These are phyloP conservation scores for Busseola fusca DNA, from an alignment of 2,888 invertebrate species.

Conservation along the genomic window DNA sequence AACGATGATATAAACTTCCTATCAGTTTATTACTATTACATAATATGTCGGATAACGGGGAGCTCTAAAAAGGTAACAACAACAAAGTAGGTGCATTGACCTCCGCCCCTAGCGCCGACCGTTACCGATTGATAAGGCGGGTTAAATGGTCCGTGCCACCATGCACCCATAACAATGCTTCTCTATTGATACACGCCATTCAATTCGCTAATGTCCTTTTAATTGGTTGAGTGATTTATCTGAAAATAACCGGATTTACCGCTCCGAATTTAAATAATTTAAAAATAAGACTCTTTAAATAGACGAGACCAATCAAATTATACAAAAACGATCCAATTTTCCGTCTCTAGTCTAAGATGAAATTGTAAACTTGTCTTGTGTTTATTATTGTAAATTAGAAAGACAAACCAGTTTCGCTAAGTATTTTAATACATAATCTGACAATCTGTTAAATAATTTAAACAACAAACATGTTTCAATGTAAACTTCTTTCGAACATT, in stretches of 20 bases:
- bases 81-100: constrained; percentile 77
- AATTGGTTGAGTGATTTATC: constrained; percentile 85
- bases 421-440: constrained; percentile 8
- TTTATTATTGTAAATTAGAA: constrained; percentile 29
- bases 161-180: constrained; percentile 78
- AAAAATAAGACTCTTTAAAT: constrained; percentile 37
- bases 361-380: constrained; percentile 16
- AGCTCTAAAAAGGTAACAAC: constrained; percentile 63
- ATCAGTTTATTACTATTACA: constrained; percentile 62
- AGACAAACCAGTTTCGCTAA: constrained; percentile 18
- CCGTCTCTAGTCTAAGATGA: constrained; percentile 5
- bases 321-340: constrained; percentile 19
- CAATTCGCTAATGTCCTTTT: constrained; percentile 85
- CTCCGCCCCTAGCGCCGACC: constrained; percentile 73
- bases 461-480: constrained; percentile 25
- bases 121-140: constrained; percentile 81
- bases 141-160: constrained; percentile 83
- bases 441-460: constrained; percentile 12
- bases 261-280: constrained; percentile 56
- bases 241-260: constrained; percentile 69
- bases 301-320: constrained; percentile 24
- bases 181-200: constrained; percentile 81
- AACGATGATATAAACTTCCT: constrained; percentile 55
- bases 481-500: constrained; percentile 9
- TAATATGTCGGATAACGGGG: constrained; percentile 61